Base-by-base conservation (phyloP, 2,113 vertebrate genomes). In the Ammodytes marinus region DNA sequence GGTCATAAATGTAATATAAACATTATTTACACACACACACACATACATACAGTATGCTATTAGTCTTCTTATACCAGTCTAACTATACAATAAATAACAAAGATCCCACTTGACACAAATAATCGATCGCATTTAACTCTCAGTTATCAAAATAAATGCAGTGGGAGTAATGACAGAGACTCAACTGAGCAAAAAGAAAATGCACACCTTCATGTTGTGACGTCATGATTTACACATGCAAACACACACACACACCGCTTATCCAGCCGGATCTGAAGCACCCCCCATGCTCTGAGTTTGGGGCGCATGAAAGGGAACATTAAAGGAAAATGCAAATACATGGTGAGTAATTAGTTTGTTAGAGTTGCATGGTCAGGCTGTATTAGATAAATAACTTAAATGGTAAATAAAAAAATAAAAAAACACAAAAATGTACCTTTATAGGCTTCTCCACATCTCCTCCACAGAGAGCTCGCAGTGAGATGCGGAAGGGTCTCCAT, bases 401-500 rank as follows among this genome's bases (percentile, higher is more conserved):
- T 4, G 6, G 8, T 13, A 8, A 17, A 14, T 13, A 55, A 50
- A 35, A 0, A 5, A 8, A 73, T 1, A 27, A 27, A 27, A 27
- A 27, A 27, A 27, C 1, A 27, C 1, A 19, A 52, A 17, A 47
- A 19, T 66, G 39, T 49, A 94, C 93, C 86, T 89, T 92, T 8
- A 93, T 86, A 5, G 93, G 89, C 75, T 96, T 99, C 69, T 99
- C 96, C 95, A 98, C 95, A 83, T 99, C 95, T 82, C 96, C 97
- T 67, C 96, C 97, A 85, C 97, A 99, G 13, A 99, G 94, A 58
- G 97, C 95, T 87, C 96, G 96, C 50, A 99, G 86, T 60, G 97
- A 95, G 69, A 99, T 93, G 90, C 94, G 96, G 87, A 99, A 98
- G 4, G 98, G 98, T 70, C 79, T 97, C 98, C 98, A 99, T 53